Evolutionary conservation across 2,888 invertebrate species (phyloP), one percentile per base, ranked within the genome.

Genomic region (Cotesia congregata): DNA sequence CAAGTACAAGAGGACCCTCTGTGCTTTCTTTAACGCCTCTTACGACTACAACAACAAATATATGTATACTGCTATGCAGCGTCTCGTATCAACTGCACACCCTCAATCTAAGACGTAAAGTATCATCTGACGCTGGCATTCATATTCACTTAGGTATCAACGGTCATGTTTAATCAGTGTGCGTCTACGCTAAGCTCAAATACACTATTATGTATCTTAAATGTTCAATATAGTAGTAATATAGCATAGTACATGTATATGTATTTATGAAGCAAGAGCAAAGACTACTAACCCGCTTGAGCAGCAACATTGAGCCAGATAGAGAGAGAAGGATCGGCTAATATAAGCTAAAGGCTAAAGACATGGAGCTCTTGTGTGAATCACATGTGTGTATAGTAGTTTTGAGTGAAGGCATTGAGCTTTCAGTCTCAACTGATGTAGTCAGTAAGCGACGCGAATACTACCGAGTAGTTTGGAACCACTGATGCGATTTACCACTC

Each of bases 81-180:
- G 50, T 70, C 65, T 70, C 17, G 60, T 61, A 39, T 69, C 71
- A 60, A 40, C 17, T 17, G 39, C 40, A 61, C 64, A 64, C 60
- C 65, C 50, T 17, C 12, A 59, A 74, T 71, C 67, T 71, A 77
- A 74, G 70, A 74, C 65, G 71, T 70, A 77, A 73, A 62, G 61
- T 65, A 59, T 60, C 72, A 74, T 61, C 38, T 67, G 67, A 50
- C 41, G 50, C 72, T 65, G 73, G 50, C 67, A 73, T 75, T 71
- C 74, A 74, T 79, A 79, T 80, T 76, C 75, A 79, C 77, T 78
- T 80, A 80, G 76, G 80, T 80, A 82, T 50, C 77, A 73, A 77
- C 65, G 75, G 77, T 72, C 72, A 80, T 78, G 62, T 78, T 80
- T 74, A 78, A 75, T 78, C 76, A 77, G 79, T 77, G 75, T 75